Conservation (phyloP, 2,113 vertebrate genomes). For the Ammodytes marinus region DNA sequence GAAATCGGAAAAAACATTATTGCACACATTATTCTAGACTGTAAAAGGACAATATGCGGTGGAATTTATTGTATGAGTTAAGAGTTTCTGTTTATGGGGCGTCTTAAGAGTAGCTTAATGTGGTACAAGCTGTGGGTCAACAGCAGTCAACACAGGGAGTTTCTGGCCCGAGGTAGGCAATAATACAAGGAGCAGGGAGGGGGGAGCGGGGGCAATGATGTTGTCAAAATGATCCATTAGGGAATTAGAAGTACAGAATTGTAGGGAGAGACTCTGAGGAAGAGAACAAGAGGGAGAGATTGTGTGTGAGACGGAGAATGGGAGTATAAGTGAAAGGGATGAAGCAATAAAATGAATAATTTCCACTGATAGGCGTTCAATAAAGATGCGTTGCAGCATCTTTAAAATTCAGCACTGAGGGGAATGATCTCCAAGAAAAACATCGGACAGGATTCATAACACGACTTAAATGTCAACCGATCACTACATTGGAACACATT, state of each 20-base stretch:
- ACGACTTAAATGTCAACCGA: conserved; percentile 61
- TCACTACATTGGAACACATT: conserved; percentile 44
- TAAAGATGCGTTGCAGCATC: conserved; percentile 31
- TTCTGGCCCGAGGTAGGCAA: conserved; percentile 26
- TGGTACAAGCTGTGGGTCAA: conserved; percentile 52
- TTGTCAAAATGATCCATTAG: conserved; percentile 76
- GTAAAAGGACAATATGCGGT: neutral
- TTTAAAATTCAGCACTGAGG: conserved; percentile 45
- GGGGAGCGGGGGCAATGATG: neutral
- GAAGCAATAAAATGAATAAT: conserved; percentile 45
- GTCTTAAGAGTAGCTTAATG: conserved; percentile 38
- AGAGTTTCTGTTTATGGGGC: conserved; percentile 19
- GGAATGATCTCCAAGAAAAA: conserved; percentile 29
- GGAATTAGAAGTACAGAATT: conserved; percentile 64
- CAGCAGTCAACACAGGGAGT: conserved; percentile 24
- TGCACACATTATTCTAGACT: neutral
- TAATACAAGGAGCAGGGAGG: conserved; percentile 4
- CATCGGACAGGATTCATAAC: conserved; percentile 39
- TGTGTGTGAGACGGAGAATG: conserved; percentile 9
- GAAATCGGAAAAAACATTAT: neutral
- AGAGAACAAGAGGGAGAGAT: conserved; percentile 2
- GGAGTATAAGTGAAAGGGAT: conserved; percentile 8
- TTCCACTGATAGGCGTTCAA: conserved; percentile 50
- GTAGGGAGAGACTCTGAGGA: neutral
- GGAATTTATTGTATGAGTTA: conserved; percentile 23